Conservation (phyloP, 2,113 vertebrate genomes). For the Ivindomyrus marchei region DNA sequence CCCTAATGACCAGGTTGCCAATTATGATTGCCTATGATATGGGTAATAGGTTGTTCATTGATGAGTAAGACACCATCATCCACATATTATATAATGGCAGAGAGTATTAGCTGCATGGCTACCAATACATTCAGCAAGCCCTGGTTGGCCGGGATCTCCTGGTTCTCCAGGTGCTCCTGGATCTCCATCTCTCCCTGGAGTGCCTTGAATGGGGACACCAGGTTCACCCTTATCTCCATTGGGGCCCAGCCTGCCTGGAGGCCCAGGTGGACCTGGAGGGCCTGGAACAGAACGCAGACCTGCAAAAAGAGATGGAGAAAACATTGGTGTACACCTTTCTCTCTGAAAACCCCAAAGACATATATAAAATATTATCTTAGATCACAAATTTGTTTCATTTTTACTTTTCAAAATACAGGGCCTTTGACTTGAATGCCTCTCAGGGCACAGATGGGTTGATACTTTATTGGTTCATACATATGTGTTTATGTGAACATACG, state of each 20-base stretch:
- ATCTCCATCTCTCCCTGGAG: slow-evolving; percentile 63
- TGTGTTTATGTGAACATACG: neutral
- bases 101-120: neutral
- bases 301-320: neutral
- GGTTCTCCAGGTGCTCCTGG: slow-evolving; percentile 63
- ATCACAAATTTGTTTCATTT: neutral
- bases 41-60: neutral
- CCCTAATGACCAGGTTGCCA: neutral
- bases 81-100: neutral
- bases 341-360: neutral
- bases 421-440: neutral
- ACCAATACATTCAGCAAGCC: slow-evolving; percentile 33
- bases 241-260: slow-evolving; percentile 65
- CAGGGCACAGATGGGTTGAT: neutral
- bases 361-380: neutral
- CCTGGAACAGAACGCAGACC: slow-evolving; percentile 16
- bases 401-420: neutral
- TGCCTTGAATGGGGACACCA: slow-evolving; percentile 57
- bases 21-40: neutral
- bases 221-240: slow-evolving; percentile 76
- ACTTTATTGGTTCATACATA: neutral
- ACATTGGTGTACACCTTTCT: neutral
- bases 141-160: slow-evolving; percentile 70
- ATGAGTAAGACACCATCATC: neutral
- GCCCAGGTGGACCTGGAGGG: slow-evolving; percentile 57